A percentile compares a stretch with the other conserved stretches of the same genome.
Evolutionary conservation across 2,797 vertebrate species (phyloP).

Genomic region (Synanceia verrucosa): DNA sequence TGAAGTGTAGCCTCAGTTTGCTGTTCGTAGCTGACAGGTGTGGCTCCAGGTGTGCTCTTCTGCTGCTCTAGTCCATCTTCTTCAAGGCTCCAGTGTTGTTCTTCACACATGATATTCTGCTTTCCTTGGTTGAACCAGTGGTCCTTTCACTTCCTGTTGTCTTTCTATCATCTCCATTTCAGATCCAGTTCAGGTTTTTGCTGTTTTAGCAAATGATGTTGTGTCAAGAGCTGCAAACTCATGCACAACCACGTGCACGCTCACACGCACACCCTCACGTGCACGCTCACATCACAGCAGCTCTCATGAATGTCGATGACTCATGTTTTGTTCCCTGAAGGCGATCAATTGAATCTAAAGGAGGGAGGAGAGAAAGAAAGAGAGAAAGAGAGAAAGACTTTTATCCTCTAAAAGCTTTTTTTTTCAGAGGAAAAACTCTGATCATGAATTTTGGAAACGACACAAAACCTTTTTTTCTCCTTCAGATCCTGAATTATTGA

Average conservation of each 20-base stretch:
- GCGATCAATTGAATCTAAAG: not conserved
- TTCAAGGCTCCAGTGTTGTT: no score
- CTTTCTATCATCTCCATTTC: no score
- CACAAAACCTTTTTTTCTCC: slow-evolving; percentile 7
- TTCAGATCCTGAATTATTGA: slow-evolving; percentile 36
- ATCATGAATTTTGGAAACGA: slow-evolving; percentile 35
- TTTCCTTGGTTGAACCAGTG: no score
- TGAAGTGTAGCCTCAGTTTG: no score
- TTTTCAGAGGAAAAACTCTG: slow-evolving; percentile 9
- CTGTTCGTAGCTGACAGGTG: no score
- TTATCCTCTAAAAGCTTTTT: slow-evolving; percentile 40
- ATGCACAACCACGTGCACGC: not conserved
- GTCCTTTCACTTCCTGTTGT: no score
- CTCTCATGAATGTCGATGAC: not conserved
- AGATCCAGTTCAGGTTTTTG: no score
- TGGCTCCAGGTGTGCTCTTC: no score
- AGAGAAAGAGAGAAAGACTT: not conserved
- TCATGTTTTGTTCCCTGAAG: slow-evolving; percentile 9
- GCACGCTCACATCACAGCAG: not conserved
- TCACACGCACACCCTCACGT: not conserved
- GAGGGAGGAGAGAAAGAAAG: not conserved
- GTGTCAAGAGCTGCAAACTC: not conserved
- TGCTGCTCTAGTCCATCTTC: no score
- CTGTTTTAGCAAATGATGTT: no score
- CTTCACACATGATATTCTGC: no score